These are phyloP conservation scores for Aramus guarauna DNA, from an alignment of 2,113 vertebrate species.

Conservation along the genomic window DNA sequence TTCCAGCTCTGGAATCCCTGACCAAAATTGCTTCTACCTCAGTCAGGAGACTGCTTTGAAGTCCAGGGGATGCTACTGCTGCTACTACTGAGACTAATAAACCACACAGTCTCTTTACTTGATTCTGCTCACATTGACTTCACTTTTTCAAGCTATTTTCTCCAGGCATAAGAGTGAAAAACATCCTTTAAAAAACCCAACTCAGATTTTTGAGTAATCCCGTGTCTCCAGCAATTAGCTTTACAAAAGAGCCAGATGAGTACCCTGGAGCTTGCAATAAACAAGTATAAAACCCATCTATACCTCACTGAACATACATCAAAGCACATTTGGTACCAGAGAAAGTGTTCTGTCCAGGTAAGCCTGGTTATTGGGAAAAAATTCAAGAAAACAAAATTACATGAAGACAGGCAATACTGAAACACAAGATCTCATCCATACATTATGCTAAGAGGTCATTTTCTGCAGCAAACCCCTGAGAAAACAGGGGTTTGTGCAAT, in stretches of 20 bases:
- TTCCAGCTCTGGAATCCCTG: not conserved
- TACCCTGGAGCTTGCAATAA: not conserved
- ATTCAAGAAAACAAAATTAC: not conserved
- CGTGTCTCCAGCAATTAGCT: accelerated
- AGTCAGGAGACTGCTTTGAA: not conserved
- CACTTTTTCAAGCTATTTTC: not conserved
- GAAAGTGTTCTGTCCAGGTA: not conserved
- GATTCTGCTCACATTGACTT: not conserved
- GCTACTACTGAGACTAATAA: not conserved
- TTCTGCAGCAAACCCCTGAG: not conserved
- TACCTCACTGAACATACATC: not conserved
- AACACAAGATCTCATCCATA: not conserved
- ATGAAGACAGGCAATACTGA: not conserved
- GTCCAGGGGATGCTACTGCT: not conserved
- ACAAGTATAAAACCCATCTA: not conserved
- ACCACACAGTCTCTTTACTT: not conserved
- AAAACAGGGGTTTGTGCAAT: not conserved
- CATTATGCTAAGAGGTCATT: not conserved
- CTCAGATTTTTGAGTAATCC: not conserved
- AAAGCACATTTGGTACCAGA: not conserved
- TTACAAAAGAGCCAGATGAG: not conserved
- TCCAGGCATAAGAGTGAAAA: not conserved
- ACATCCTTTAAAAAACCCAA: not conserved
- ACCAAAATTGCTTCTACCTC: not conserved
- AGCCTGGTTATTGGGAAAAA: not conserved